Percentiles rank a stretch among this genome's conserved stretches.
phyloP scores from a whole-genome alignment of 1,140 invertebrate species.

The Drosophila bifasciata region DNA sequence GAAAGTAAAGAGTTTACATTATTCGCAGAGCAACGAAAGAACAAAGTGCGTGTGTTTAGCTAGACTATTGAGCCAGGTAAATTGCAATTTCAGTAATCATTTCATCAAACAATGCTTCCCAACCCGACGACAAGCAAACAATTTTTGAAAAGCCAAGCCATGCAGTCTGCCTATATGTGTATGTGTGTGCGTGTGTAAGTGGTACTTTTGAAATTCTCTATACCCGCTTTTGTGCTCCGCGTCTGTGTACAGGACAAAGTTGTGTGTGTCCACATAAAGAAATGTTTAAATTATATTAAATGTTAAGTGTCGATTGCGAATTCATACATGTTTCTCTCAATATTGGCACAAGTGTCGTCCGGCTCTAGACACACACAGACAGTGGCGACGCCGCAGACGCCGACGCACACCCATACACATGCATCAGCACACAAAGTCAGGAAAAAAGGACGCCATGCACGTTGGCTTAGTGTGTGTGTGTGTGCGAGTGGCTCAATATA shows the following conservation, averaged over 20 bases:
- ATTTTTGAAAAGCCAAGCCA: slow-evolving; percentile 59
- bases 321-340: slow-evolving; percentile 11
- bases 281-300: slow-evolving; percentile 14
- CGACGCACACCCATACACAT: slow-evolving; percentile 3
- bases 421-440: slow-evolving; percentile 9
- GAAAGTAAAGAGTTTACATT: slow-evolving; percentile 32
- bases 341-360: slow-evolving; percentile 42
- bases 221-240: slow-evolving; percentile 71
- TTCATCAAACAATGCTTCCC: slow-evolving; percentile 10
- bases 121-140: slow-evolving; percentile 20
- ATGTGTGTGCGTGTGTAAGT: slow-evolving; percentile 65
- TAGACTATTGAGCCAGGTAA: slow-evolving; percentile 50
- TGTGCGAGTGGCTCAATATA: slow-evolving; percentile 12
- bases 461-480: slow-evolving; percentile 47
- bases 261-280: slow-evolving; percentile 19
- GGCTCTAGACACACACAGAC: slow-evolving; percentile 37
- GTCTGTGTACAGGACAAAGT: slow-evolving; percentile 41
- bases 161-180: slow-evolving; percentile 61
- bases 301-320: slow-evolving; percentile 7
- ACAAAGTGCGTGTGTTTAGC: slow-evolving; percentile 54
- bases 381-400: neutral
- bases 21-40: slow-evolving; percentile 45
- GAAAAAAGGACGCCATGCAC: slow-evolving; percentile 74
- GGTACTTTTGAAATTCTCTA: slow-evolving; percentile 77
- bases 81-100: slow-evolving; percentile 44